Evolutionary conservation across 2,113 vertebrate genomes (phyloP).

Genomic region (Romanogobio albipinnatus): DNA sequence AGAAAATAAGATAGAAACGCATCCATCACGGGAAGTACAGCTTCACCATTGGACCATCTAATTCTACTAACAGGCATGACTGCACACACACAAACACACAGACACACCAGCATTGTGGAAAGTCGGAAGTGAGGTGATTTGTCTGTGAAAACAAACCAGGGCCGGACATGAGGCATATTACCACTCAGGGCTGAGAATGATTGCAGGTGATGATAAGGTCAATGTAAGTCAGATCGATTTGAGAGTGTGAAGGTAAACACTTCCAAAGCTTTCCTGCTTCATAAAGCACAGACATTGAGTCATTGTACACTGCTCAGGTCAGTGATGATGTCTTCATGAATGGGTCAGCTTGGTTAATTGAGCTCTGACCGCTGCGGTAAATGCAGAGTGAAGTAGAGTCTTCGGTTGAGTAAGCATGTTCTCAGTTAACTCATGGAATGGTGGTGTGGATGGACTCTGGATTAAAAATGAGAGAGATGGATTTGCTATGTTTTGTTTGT

Average conservation of each 20-base stretch:
- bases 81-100: neutral
- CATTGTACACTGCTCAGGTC: slow-evolving; percentile 38
- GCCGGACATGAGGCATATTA: neutral
- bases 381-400: slow-evolving; percentile 1
- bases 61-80: slow-evolving; percentile 44
- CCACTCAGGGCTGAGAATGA: slow-evolving; percentile 33
- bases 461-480: neutral
- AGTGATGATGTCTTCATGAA: slow-evolving; percentile 45
- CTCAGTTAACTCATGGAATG: neutral
- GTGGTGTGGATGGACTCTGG: neutral
- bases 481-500: neutral
- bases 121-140: slow-evolving; percentile 36
- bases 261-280: slow-evolving; percentile 43
- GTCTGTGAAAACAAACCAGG: slow-evolving; percentile 35
- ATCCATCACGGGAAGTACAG: slow-evolving; percentile 16
- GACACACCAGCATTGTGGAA: neutral
- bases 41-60: slow-evolving; percentile 25
- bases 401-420: neutral
- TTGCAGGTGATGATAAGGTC: slow-evolving; percentile 53
- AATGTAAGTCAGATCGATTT: slow-evolving; percentile 52
- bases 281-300: slow-evolving; percentile 43
- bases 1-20: slow-evolving; percentile 27
- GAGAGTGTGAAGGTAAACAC: slow-evolving; percentile 53
- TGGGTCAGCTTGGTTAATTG: slow-evolving; percentile 6
- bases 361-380: slow-evolving; percentile 11